A percentile compares a stretch with the other conserved stretches of the same genome.
phyloP scores from a whole-genome alignment of 2,888 invertebrate genomes.

The Pterobdella sp. region DNA sequence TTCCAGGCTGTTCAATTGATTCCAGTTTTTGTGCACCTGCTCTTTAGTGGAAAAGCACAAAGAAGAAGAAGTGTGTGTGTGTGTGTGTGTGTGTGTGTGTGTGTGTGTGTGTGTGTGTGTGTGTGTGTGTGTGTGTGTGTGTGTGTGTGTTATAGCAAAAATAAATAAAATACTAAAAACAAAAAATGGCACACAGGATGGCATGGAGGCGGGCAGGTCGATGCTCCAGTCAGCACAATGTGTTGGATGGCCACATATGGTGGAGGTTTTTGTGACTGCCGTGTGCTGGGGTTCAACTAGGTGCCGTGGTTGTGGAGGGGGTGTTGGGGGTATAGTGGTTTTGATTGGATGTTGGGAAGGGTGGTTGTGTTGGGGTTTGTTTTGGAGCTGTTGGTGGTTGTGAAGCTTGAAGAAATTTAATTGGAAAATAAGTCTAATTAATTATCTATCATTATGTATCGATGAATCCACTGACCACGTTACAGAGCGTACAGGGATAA shows the following conservation, averaged over 20 bases:
- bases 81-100: neutral
- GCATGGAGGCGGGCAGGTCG: neutral
- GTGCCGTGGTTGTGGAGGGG: neutral
- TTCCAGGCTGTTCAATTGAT: too few relatives aligned
- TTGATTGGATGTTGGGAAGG: neutral
- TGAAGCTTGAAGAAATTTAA: neutral
- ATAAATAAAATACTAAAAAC: too few relatives aligned
- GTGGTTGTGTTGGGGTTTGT: neutral
- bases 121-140: neutral
- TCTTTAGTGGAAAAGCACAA: too few relatives aligned
- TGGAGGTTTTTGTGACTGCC: slow-evolving; percentile 65
- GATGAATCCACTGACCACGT: too few relatives aligned
- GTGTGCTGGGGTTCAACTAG: slow-evolving; percentile 56
- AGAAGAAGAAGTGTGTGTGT: too few relatives aligned
- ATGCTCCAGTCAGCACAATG: slow-evolving; percentile 55
- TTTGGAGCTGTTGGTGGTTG: neutral
- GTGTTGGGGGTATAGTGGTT: neutral
- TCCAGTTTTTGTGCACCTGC: too few relatives aligned
- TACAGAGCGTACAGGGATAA: too few relatives aligned
- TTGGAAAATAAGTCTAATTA: neutral
- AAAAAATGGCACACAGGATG: neutral
- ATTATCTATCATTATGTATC: too few relatives aligned
- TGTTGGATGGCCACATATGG: slow-evolving; percentile 85
- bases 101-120: neutral
- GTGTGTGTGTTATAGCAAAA: too few relatives aligned